These are phyloP conservation scores for Plumapathes pennacea DNA, from an alignment of 92 coral and sea anemone species.

Conservation along the genomic window DNA sequence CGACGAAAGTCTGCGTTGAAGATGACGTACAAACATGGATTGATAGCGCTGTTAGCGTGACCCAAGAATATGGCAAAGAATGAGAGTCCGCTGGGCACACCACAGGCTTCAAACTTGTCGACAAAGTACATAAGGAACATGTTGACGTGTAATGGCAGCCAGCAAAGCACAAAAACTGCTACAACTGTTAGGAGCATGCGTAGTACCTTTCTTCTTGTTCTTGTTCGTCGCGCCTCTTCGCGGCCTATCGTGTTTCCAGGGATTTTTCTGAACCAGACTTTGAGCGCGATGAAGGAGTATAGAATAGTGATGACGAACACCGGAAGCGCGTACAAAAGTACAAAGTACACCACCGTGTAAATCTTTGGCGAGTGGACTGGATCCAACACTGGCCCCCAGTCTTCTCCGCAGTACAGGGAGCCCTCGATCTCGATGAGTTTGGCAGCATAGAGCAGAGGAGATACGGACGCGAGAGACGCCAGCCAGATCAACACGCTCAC, in stretches of 20 bases:
- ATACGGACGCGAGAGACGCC: constrained; percentile 6
- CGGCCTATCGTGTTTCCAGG: constrained; percentile 56
- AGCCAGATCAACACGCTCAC: constrained; percentile 21
- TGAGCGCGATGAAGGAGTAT: constrained; percentile 58
- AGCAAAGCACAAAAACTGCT: constrained; percentile 48
- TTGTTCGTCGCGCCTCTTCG: constrained; percentile 20
- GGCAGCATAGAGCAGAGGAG: constrained; percentile 47
- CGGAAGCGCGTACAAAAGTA: constrained; percentile 48
- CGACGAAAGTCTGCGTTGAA: constrained; percentile 66
- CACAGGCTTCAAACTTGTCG: constrained; percentile 19
- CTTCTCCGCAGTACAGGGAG: constrained; percentile 34
- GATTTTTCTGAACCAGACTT: constrained; percentile 60
- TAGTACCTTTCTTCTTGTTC: constrained; percentile 52
- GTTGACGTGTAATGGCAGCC: constrained; percentile 45
- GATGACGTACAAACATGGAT: constrained; percentile 50
- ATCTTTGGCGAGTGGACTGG: constrained; percentile 20
- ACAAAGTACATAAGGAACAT: constrained; percentile 16
- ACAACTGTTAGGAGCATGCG: constrained; percentile 65
- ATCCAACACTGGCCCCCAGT: constrained; percentile 55
- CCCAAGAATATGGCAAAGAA: constrained; percentile 27
- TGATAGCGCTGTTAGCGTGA: constrained; percentile 62
- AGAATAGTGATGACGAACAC: constrained; percentile 38
- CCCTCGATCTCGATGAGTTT: constrained; percentile 6
- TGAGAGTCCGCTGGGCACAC: constrained; percentile 17
- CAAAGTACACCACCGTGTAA: constrained; percentile 46